Evolutionary conservation across 2,888 invertebrate species (phyloP).

Genomic region (Trissolcus japonicus): DNA sequence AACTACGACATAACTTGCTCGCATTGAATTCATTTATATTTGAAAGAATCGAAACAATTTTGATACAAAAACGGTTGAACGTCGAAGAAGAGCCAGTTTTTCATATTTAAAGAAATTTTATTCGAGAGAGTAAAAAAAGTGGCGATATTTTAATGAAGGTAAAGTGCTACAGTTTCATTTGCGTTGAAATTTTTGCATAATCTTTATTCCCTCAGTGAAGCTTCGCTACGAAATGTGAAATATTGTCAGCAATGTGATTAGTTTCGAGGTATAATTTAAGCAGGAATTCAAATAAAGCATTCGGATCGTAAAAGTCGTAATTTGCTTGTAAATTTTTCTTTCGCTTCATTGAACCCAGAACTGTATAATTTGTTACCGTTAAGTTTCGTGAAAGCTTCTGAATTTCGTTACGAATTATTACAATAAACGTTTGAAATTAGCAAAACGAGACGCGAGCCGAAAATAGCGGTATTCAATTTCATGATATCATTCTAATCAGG

Average conservation of each 20-base stretch:
- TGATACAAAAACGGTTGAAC: too few species aligned
- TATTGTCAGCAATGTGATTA: conserved; percentile 29
- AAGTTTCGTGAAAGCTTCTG: not conserved
- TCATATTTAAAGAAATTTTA: not conserved
- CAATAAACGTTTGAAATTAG: too few species aligned
- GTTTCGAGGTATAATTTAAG: conserved; percentile 19
- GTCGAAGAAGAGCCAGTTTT: not conserved
- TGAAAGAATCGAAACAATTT: too few species aligned
- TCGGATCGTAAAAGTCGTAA: not conserved
- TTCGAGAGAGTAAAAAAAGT: not conserved
- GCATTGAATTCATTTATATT: too few species aligned
- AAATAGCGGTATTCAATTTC: too few species aligned
- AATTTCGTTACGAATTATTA: too few species aligned
- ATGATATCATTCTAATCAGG: too few species aligned
- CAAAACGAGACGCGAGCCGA: too few species aligned
- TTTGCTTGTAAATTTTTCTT: too few species aligned
- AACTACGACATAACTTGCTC: too few species aligned
- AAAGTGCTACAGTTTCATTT: conserved; percentile 6
- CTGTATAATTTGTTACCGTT: not conserved
- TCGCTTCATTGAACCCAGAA: too few species aligned
- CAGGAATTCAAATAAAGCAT: conserved; percentile 20
- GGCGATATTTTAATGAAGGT: not conserved
- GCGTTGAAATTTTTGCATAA: conserved; percentile 23
- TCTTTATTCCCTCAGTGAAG: conserved; percentile 10
- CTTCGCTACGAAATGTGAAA: conserved; percentile 16